Evolutionary conservation across 2,113 vertebrate species (phyloP).

Genomic region (Astatoreochromis straeleni): DNA sequence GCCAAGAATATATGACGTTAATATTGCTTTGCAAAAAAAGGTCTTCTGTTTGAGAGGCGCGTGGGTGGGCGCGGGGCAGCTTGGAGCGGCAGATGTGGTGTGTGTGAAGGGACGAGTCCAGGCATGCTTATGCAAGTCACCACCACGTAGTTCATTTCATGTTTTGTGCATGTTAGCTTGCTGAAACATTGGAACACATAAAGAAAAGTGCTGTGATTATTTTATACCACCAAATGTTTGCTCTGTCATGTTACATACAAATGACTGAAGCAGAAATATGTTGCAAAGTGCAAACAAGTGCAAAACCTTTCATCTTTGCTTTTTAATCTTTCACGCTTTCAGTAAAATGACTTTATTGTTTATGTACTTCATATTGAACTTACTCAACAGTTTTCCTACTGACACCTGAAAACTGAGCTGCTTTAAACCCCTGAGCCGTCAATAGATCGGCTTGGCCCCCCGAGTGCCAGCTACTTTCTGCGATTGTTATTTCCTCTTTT

Average conservation of each 20-base stretch:
- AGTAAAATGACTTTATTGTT: background rate
- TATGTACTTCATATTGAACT: background rate
- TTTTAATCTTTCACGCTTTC: background rate
- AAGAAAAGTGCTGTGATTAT: background rate
- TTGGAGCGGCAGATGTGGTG: slow-evolving; percentile 36
- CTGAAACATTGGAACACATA: background rate
- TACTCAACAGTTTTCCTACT: background rate
- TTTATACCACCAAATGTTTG: background rate
- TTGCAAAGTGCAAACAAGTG: background rate
- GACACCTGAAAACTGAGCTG: background rate
- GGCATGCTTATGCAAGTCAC: background rate
- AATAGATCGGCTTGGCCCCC: background rate
- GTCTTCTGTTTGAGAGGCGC: background rate
- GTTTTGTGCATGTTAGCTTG: background rate
- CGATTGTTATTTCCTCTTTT: background rate
- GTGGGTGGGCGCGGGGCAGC: slow-evolving; percentile 18
- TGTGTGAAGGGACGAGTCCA: slow-evolving; percentile 9
- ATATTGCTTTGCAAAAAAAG: slow-evolving; percentile 24
- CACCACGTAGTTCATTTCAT: background rate
- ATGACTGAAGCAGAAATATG: background rate
- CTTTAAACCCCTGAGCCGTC: background rate
- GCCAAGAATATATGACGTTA: slow-evolving; percentile 1
- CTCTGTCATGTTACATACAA: background rate
- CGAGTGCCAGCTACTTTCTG: background rate
- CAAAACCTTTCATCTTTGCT: background rate